Base-by-base conservation (phyloP, 2,797 vertebrate species). In the Xiphorhynchus erythropygius region DNA sequence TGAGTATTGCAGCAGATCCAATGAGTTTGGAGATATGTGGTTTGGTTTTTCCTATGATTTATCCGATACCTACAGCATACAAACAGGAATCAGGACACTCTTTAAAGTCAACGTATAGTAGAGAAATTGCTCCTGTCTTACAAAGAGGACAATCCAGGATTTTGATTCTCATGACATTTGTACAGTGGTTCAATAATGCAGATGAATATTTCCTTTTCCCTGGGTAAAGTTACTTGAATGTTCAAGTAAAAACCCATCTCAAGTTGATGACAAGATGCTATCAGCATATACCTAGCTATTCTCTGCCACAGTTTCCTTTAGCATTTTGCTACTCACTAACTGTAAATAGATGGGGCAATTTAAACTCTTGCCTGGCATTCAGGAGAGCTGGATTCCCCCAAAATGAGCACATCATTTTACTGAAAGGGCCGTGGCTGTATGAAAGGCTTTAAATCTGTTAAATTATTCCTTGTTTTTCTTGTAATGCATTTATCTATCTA, bases 281-380 rank as follows among this genome's bases (percentile, higher is more conserved):
- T 87, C 63, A 78, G 28, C 18, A 19, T 80, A 71, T 65, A 52
- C 83, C 79, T 74, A 27, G 33, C 33, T 78, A 27, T 79, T 86
- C 74, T 50, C 50, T 84, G 50, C 56, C 56, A 59, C 8, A 30
- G 49, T 64, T 91, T 91, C 62, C n/a, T 88, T n/a, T 24, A 71
- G 50, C 63, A 84, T 27, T 93, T 84, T 90, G 39, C 63, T 84
- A 30, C 57, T 75, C 76, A 73, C 28, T 86, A 75, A 52, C 73
- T 59, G 37, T 73, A 93, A 94, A 93, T 79, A 79, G 37, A 69
- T 46, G 63, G 49, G 59, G 63, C 86, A 76, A 92, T 91, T 93
- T 75, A 77, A 87, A 77, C 63, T 37, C 47, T 85, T 56, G 69
- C 65, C 19, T 62, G 49, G 62, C 11, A 3, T 89, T 84, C 57